phyloP scores from a whole-genome alignment of 2,113 vertebrate species.

The Grallaria varia region DNA sequence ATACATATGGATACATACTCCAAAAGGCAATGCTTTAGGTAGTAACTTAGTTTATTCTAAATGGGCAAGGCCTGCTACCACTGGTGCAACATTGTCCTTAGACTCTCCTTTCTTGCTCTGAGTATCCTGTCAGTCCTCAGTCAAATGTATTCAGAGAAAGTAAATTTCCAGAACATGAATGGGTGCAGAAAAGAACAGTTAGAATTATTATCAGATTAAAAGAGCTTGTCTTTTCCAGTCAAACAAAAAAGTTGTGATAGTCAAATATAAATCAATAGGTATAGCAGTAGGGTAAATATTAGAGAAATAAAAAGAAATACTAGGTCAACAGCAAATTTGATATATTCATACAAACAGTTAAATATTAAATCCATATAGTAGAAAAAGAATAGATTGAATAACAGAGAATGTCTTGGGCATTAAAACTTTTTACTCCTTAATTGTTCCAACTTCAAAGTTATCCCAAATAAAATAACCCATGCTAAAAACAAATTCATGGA shows the following conservation, averaged over 20 bases:
- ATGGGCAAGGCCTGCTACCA: neutral
- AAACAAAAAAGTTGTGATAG: neutral
- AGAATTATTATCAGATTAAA: neutral
- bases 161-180: neutral
- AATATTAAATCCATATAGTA: neutral
- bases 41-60: neutral
- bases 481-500: neutral
- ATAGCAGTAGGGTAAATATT: neutral
- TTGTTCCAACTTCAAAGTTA: neutral
- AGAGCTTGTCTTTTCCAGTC: neutral
- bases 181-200: neutral
- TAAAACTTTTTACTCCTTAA: neutral
- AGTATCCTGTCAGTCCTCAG: neutral
- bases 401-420: neutral
- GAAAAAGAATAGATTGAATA: neutral
- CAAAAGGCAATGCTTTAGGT: neutral
- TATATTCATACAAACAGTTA: neutral
- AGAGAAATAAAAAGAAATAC: neutral
- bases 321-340: neutral
- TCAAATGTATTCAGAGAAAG: neutral
- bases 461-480: neutral
- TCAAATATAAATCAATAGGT: neutral
- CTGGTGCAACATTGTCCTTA: neutral
- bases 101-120: neutral
- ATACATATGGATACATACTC: neutral